Evolutionary conservation across 2,113 vertebrate species (phyloP).

Genomic region (Carlito syrichta): DNA sequence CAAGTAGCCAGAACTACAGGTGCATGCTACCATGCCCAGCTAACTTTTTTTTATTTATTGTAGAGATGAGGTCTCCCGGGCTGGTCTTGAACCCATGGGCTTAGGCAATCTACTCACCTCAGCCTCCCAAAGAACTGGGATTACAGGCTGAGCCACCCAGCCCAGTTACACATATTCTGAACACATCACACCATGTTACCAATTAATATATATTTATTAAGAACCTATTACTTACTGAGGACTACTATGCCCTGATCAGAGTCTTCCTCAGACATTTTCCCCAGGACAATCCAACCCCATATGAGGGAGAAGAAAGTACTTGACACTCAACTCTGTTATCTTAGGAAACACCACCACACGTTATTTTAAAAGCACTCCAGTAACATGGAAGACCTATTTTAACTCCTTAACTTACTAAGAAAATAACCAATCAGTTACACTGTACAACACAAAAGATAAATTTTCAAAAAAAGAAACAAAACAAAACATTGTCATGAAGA

Average conservation of each 20-base stretch:
- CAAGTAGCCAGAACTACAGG: too few species aligned
- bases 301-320: neutral
- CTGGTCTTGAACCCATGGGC: too few species aligned
- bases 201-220: neutral
- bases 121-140: too few species aligned
- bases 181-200: neutral
- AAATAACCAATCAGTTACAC: neutral
- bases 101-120: too few species aligned
- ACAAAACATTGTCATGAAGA: neutral
- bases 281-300: neutral
- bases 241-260: neutral
- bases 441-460: neutral
- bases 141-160: too few species aligned
- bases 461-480: neutral
- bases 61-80: too few species aligned
- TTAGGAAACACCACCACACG: neutral
- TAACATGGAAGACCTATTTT: neutral
- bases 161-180: constrained; percentile 21
- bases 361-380: neutral
- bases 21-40: too few species aligned
- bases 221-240: neutral
- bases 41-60: too few species aligned
- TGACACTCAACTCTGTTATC: neutral
- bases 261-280: neutral
- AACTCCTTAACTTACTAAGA: constrained; percentile 2